These are phyloP conservation scores for Parotocinclus haroldoi DNA, from an alignment of 2,797 vertebrate genomes.

Conservation along the genomic window DNA sequence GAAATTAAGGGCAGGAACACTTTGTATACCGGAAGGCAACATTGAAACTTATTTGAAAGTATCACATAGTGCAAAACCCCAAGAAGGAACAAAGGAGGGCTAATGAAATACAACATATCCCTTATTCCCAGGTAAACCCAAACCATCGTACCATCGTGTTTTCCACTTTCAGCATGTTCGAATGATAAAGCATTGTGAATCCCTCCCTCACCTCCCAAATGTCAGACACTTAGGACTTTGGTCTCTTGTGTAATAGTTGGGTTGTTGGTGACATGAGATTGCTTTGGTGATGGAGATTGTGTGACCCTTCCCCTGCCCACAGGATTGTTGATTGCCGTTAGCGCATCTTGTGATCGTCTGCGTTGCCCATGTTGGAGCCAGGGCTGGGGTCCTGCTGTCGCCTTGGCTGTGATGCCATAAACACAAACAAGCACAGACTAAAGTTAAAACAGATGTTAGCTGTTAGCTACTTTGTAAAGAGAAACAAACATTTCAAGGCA, in stretches of 20 bases:
- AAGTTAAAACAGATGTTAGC: background rate
- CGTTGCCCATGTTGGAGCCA: slow-evolving; percentile 88
- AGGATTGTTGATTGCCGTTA: slow-evolving; percentile 61
- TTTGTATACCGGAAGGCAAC: slow-evolving; percentile 78
- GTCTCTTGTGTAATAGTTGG: slow-evolving; percentile 70
- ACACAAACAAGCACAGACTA: slow-evolving; percentile 43
- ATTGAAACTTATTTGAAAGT: slow-evolving; percentile 73
- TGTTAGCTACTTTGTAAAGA: background rate
- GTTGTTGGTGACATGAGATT: slow-evolving; percentile 49
- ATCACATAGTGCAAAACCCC: slow-evolving; percentile 91
- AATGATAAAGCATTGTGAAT: slow-evolving; percentile 26
- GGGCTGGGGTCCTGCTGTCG: slow-evolving; percentile 96
- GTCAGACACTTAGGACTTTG: slow-evolving; percentile 83
- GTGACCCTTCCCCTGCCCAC: slow-evolving; percentile 48
- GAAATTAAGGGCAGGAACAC: slow-evolving; percentile 59
- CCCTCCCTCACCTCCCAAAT: slow-evolving; percentile 3
- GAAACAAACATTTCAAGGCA: no score
- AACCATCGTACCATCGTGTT: slow-evolving; percentile 12
- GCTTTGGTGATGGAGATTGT: slow-evolving; percentile 48
- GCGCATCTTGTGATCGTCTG: slow-evolving; percentile 92
- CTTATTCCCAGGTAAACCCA: slow-evolving; percentile 30
- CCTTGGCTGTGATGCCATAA: slow-evolving; percentile 82
- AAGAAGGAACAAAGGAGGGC: slow-evolving; percentile 61
- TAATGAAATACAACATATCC: slow-evolving; percentile 36
- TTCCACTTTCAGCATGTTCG: slow-evolving; percentile 27